phyloP scores from a whole-genome alignment of 2,113 vertebrate species.

The Erythrocercus mccallii region DNA sequence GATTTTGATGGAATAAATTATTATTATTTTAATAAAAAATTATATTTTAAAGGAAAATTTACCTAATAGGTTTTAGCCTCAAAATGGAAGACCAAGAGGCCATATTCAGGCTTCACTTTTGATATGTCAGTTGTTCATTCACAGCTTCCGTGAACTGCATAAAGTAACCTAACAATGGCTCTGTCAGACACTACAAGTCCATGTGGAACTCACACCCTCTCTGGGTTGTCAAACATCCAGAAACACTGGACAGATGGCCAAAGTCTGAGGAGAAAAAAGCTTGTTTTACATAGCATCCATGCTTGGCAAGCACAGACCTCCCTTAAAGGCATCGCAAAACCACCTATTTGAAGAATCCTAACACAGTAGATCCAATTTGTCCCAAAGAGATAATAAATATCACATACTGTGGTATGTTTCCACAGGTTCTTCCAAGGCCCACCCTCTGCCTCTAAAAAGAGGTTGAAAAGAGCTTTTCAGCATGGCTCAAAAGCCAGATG shows the following conservation, averaged over 20 bases:
- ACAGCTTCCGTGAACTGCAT: not conserved
- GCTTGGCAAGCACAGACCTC: not conserved
- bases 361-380: not conserved
- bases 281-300: not conserved
- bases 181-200: not conserved
- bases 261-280: not conserved
- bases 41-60: not conserved
- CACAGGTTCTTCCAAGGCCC: not conserved
- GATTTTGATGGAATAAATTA: not conserved
- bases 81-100: not conserved
- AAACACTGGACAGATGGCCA: not conserved
- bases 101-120: not conserved
- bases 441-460: not conserved
- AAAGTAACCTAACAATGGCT: not conserved
- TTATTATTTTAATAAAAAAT: not conserved
- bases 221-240: not conserved
- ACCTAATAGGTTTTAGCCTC: not conserved
- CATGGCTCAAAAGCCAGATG: not conserved
- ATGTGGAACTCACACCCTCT: not conserved
- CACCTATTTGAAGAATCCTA: not conserved
- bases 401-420: fast-evolving
- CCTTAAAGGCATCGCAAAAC: not conserved
- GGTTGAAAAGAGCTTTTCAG: not conserved
- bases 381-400: not conserved
- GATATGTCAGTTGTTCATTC: not conserved